Base-by-base conservation (phyloP, 2,888 invertebrate species). In the Chymomyza amoena region DNA sequence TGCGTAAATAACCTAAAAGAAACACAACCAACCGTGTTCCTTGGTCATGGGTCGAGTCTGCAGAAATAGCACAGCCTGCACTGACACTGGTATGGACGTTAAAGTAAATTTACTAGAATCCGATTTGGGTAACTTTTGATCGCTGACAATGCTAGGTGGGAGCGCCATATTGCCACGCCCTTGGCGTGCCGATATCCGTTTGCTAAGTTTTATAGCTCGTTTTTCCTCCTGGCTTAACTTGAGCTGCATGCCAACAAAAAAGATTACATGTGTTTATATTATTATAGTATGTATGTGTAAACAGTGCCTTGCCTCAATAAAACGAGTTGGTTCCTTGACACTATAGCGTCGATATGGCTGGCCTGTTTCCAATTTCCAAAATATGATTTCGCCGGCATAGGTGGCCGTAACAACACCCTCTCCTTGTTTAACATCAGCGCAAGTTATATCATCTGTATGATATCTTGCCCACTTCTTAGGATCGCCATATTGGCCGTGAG, bases 291-390 rank as follows among this genome's bases (percentile, higher is more conserved):
- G n/a, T n/a, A 39, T 4, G 39, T 32, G 7, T 25, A 39, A 10
- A 15, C 28, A n/a, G 39, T 6, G 7, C 56, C 63, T 66, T 66
- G 88, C 87, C 77, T 91, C 90, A 45, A 91, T 85, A 64, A 92
- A 92, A 50, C 84, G 73, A 10, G 72, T 88, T n/a, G 93, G 92
- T 70, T 91, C 85, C 68, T 89, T 84, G 0, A 92, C 92, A 76
- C 84, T 84, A 66, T 89, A 89, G 50, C 84, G 92, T 89, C 93
- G 92, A 89, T 95, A 95, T 0, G 96, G 94, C 89, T 96, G 95
- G 0, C 96, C 96, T 0, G 96, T 96, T 91, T 96, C 96, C 67
- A 96, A 92, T 77, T 95, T 94, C 97, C 97, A 97, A 77, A 97
- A 93, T 28, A 97, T 92, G 61, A 97, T 92, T 90, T 96, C 96